These are phyloP conservation scores for Pterois miles DNA, from an alignment of 2,797 vertebrate genomes.

Conservation along the genomic window DNA sequence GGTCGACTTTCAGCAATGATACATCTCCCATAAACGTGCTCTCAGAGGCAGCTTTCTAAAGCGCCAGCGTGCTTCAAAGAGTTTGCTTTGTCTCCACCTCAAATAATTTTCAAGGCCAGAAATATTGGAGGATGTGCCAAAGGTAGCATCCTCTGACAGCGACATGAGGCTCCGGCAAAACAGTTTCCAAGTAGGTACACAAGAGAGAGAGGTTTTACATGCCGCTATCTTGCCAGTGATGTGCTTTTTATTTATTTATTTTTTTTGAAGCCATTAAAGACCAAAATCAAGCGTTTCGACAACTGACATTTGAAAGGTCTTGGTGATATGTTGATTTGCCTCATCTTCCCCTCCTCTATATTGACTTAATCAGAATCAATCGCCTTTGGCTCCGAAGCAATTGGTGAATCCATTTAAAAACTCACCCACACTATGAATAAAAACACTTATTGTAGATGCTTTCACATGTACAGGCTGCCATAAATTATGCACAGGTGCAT, in stretches of 20 bases:
- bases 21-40: not conserved
- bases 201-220: constrained; percentile 5
- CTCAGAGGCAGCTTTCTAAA: not conserved
- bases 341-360: not conserved
- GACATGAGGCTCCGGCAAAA: constrained; percentile 1
- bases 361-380: not conserved
- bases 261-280: not conserved
- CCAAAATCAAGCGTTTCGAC: constrained; percentile 5
- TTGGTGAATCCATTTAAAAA: not conserved
- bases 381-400: not conserved
- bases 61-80: constrained; percentile 16
- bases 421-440: not conserved
- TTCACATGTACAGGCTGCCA: not conserved
- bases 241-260: not conserved
- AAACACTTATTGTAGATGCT: not conserved
- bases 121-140: not conserved
- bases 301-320: not conserved
- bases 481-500: constrained; percentile 12
- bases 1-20: constrained; percentile 5
- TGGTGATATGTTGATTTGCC: not conserved
- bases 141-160: constrained; percentile 5
- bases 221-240: not conserved
- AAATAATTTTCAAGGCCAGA: constrained; percentile 34
- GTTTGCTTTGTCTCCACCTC: constrained; percentile 6
- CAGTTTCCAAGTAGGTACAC: not conserved